These are phyloP conservation scores for Suillia variegata DNA, from an alignment of 2,888 invertebrate species.

Conservation along the genomic window DNA sequence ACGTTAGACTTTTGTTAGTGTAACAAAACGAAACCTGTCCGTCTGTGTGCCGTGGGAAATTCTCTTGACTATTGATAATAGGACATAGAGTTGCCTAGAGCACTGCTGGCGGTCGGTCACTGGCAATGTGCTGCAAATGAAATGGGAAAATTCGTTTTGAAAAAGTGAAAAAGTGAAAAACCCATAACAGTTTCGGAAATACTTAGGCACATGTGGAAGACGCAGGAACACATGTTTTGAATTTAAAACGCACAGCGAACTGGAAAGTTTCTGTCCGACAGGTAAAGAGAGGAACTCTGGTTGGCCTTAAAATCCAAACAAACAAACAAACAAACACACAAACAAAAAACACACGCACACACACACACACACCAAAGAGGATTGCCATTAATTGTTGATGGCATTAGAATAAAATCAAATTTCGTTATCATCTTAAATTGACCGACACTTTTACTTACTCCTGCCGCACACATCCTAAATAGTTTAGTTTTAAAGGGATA, in stretches of 20 bases:
- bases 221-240: conserved; percentile 51
- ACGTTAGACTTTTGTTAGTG: background rate
- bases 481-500: too few species aligned
- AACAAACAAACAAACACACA: too few species aligned
- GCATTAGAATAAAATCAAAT: conserved; percentile 50
- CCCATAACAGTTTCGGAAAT: conserved; percentile 22
- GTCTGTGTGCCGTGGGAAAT: conserved; percentile 50
- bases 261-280: too few species aligned
- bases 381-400: conserved; percentile 51
- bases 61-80: too few species aligned
- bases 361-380: conserved; percentile 25
- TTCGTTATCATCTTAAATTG: conserved; percentile 30
- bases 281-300: too few species aligned
- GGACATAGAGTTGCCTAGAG: background rate
- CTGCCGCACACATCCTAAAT: conserved; percentile 20
- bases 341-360: too few species aligned
- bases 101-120: background rate
- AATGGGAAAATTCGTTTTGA: conserved; percentile 41
- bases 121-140: background rate
- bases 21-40: background rate
- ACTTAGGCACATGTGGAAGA: conserved; percentile 24
- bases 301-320: too few species aligned
- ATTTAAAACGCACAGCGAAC: conserved; percentile 25
- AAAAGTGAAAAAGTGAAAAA: conserved; percentile 43
- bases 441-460: conserved; percentile 18